Evolutionary conservation across 2,797 vertebrate species (phyloP).

Genomic region (Trachops cirrhosus): DNA sequence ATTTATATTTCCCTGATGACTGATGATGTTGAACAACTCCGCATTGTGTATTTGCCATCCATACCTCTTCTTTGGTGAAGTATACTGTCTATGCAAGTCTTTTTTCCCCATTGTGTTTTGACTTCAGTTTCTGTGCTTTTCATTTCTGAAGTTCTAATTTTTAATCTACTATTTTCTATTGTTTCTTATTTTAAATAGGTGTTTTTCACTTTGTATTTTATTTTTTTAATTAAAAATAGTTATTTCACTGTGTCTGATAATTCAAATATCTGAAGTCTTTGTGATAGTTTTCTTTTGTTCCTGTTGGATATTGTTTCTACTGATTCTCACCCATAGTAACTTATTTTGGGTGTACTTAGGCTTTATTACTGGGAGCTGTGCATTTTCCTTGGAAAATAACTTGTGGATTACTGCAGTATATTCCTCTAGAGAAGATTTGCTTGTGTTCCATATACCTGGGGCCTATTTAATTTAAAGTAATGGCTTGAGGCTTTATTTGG

Average conservation of each 20-base stretch:
- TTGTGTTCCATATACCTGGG: not conserved
- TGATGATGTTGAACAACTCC: not conserved
- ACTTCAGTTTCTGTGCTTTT: constrained; percentile 17
- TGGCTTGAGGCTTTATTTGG: not conserved
- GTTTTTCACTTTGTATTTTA: not conserved
- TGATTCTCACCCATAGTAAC: not conserved
- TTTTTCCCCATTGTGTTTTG: not conserved
- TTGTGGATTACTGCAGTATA: not conserved
- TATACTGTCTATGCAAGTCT: not conserved
- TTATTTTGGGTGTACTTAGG: not conserved
- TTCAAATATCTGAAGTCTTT: not conserved
- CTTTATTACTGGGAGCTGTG: not conserved
- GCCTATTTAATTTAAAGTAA: not conserved
- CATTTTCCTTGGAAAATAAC: constrained; percentile 17
- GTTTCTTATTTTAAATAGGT: constrained; percentile 27
- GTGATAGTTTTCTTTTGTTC: not conserved
- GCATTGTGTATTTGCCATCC: not conserved
- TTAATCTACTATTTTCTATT: not conserved
- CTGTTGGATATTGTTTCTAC: not conserved
- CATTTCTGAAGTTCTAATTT: not conserved
- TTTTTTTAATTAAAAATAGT: not conserved
- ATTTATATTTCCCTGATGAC: not conserved
- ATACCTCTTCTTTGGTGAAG: not conserved
- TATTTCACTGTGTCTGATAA: not conserved
- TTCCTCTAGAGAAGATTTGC: not conserved